Evolutionary conservation across 2,113 vertebrate species (phyloP), one percentile per base, ranked within the genome.

Genomic region (Thomomys bottae): DNA sequence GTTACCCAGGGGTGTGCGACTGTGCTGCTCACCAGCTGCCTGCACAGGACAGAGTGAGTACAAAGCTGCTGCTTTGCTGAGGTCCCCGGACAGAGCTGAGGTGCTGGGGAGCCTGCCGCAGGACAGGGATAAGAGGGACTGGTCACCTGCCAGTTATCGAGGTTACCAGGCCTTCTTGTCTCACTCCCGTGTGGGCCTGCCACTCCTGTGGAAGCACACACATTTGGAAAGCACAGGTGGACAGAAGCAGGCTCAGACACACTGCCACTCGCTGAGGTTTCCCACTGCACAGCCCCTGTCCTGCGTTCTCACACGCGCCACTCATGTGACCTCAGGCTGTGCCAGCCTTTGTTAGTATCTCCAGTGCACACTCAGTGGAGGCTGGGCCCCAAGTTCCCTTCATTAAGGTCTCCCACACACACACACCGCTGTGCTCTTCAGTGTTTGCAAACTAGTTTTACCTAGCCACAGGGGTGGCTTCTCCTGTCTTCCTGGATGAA

Each of bases 101-200:
- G 32, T 6, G 30, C 1, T 15, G 4, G 30, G 64, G 73, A 21
- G 2, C 23, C 82, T 17, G 24, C 86, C 64, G 12, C 12, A 17
- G 49, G 14, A 4, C 49, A 54, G 49, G 49, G 49, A 17, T 54
- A 15, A 15, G 49, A 54, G 49, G 49, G 49, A 3, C 49, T 18
- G 49, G 49, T 17, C 49, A 3, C 68, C 81, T 8, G 18, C 38
- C n/a, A 3, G 63, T n/a, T 30, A 5, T n/a, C 64, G 57, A 57
- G 3, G 78, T 40, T 40, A 23, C 14, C 0, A 0, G 0, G 0
- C 15, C 3, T 40, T 40, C 34, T 49, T 34, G 0, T 21, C 72
- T 38, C 6, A 12, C 5, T 12, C 59, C 20, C 0, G 34, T 28
- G 4, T 32, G 1, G 21, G 18, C 64, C 0, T 32, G 32, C 12